Base-by-base conservation (phyloP, 2,797 vertebrate species). In the Platalea minor region DNA sequence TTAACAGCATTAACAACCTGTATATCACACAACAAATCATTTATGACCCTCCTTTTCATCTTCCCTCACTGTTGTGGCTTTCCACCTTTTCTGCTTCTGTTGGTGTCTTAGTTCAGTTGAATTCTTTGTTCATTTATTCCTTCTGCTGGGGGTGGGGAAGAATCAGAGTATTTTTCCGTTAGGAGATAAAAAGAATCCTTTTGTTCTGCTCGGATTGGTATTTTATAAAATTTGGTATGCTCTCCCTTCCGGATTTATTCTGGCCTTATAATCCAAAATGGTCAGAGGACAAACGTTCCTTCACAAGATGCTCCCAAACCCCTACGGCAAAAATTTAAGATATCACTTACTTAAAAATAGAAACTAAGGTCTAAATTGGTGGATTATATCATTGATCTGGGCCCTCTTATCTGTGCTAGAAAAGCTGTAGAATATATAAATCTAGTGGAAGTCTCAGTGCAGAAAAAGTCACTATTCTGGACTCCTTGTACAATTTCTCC, bases 1-100 rank as follows among this genome's bases (percentile, higher is more conserved):
- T 96, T 96, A 96, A 96, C 95, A 93, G 94, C 88, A 48, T 88
- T 96, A 97, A 97, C 95, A 89, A 92, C 91, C 95, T 89, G 95
- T 15, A 77, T 1, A 79, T 11, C 83, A 79, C 91, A 90, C 91
- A 94, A 87, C 92, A 93, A 76, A 93, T 56, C 88, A 50, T 97
- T 96, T 96, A 96, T 82, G 91, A 67, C 88, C 76, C 76, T 85
- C 45, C 83, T 81, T 28, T 93, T 88, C 24, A 3, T 59, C 88
- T 59, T 51, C 84, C 80, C 70, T 92, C 56, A 0, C 83, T 79
- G 37, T 31, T n/a, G 67, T 43, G 73, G n/a, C 92, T 96, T 91
- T 97, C 93, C 86, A 94, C 90, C 94, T 95, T 87, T 45, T 59
- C 90, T 73, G 83, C 54, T 65, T 33, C 93, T 88, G 64, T 28